Conservation (phyloP, 2,797 vertebrate genomes). For the Tenualosa thibaudeaui region DNA sequence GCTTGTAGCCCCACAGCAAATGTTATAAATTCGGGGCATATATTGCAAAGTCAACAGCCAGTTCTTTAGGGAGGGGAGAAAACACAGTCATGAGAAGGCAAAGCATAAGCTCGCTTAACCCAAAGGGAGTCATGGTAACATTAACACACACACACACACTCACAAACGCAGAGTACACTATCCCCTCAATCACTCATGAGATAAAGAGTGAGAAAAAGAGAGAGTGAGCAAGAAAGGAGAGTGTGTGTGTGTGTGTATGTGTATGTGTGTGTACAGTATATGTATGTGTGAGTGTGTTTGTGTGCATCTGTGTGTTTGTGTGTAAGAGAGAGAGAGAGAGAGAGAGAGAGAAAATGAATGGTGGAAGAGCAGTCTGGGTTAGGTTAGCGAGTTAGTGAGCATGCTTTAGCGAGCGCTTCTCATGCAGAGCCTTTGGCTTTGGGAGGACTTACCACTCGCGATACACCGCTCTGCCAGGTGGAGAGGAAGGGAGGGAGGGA, state of each 20-base stretch:
- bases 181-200: slow-evolving; percentile 23
- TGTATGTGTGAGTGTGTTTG: too few species aligned
- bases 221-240: background rate
- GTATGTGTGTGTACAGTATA: too few species aligned
- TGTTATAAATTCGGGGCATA: background rate
- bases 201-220: slow-evolving; percentile 34
- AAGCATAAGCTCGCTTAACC: slow-evolving; percentile 13
- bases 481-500: background rate
- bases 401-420: slow-evolving; percentile 66
- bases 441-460: slow-evolving; percentile 76
- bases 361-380: background rate
- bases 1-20: background rate
- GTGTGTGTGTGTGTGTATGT: too few species aligned
- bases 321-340: background rate
- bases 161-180: slow-evolving; percentile 24
- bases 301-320: too few species aligned
- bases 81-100: background rate
- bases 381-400: slow-evolving; percentile 69
- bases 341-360: background rate
- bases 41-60: background rate
- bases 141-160: slow-evolving; percentile 5
- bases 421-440: slow-evolving; percentile 64
- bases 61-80: background rate
- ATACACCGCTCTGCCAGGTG: slow-evolving; percentile 73
- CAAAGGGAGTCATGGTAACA: slow-evolving; percentile 4